Conservation (phyloP, 2,888 invertebrate genomes). For the Sepioteuthis lessoniana region DNA sequence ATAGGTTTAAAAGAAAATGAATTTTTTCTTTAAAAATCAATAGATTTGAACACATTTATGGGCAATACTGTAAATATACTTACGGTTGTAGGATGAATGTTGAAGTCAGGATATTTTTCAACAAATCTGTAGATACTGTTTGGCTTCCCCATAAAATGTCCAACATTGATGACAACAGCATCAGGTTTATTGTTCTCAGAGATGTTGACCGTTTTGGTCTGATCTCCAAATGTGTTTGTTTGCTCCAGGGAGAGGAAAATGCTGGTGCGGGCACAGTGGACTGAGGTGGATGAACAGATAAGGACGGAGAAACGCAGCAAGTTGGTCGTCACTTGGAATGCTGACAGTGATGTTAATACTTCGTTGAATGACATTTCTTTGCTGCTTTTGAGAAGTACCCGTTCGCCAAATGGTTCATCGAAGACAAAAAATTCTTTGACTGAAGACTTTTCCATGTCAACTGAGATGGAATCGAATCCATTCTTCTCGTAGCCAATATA, state of each 20-base stretch:
- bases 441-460: conserved; percentile 35
- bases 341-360: background rate
- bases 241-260: conserved; percentile 47
- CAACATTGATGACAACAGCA: background rate
- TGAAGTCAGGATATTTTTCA: conserved; percentile 45
- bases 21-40: no score
- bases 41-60: no score
- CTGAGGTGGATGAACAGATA: conserved; percentile 39
- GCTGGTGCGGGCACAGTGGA: conserved; percentile 23
- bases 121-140: conserved; percentile 48
- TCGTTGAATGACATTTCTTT: conserved; percentile 44
- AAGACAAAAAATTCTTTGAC: conserved; percentile 43
- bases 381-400: conserved; percentile 16
- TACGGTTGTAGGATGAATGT: conserved; percentile 36
- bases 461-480: conserved; percentile 18
- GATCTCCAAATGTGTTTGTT: conserved; percentile 11
- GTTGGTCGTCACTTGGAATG: conserved; percentile 46
- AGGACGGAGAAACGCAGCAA: conserved; percentile 41
- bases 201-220: conserved; percentile 40
- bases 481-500: conserved; percentile 46
- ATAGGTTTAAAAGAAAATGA: no score
- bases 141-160: conserved; percentile 46
- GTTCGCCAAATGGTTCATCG: conserved; percentile 36
- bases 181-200: conserved; percentile 41
- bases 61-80: no score